Base-by-base conservation (phyloP, 2,888 invertebrate genomes). In the Onthophagus sagittarius region DNA sequence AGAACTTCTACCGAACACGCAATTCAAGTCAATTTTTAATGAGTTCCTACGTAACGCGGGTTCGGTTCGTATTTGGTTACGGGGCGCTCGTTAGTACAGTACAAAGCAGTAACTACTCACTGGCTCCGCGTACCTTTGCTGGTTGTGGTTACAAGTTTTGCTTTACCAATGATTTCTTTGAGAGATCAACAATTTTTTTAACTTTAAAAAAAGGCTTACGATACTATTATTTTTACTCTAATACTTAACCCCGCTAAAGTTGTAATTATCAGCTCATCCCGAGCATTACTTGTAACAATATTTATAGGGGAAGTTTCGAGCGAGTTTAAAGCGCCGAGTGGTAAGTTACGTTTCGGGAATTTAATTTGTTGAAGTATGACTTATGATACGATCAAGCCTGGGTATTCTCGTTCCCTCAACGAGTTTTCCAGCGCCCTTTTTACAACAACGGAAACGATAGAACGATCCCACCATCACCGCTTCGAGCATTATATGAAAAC, bases 311-410 rank as follows among this genome's bases (percentile, higher is more conserved):
- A 53, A 53, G 39, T 53, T 53, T 1, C 9, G 39, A 11, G 23
- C 31, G 67, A 23, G n/a, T 67, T 32, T 67, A 67, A 67, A n/a
- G 32, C 67, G 67, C 67, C 32, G 67, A 67, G 67, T 67, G 67
- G 15, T 67, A 67, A 67, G 67, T 67, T 67, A 67, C 67, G 31
- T 32, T 31, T 67, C 67, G 11, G 67, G 32, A 67, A 67, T 67
- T 67, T 67, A 67, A 67, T 67, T 67, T 67, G 67, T 23, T 53
- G 67, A 67, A 67, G 15, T 67, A 67, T 67, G 67, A 67, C 67
- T 32, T 67, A 67, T 67, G 67, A 67, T 67, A 67, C 67, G 67
- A 7, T 13, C 67, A 11, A 11, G 39, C 9, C 39, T 53, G 39
- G 39, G 67, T 23, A 23, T 15, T 64, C 64, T 15, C 67, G 15